Percentiles rank a stretch among this genome's conserved stretches.
phyloP scores from a whole-genome alignment of 2,888 invertebrate species.

The Pandemis heparana region DNA sequence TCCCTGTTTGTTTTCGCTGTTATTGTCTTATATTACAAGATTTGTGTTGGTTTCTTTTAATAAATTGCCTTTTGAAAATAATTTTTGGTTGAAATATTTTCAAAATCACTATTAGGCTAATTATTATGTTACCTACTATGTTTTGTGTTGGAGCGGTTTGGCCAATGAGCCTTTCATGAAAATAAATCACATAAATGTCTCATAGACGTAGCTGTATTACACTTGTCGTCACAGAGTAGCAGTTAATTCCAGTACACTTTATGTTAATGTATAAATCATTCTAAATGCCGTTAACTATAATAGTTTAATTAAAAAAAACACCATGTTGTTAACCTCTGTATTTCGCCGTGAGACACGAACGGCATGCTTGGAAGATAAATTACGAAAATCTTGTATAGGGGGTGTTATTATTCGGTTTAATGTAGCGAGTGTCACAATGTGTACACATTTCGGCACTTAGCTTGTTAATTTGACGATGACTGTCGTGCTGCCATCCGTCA shows the following conservation, averaged over 20 bases:
- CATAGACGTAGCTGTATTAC: too few relatives aligned
- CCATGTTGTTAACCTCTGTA: neutral
- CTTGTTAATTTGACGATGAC: conserved; percentile 82
- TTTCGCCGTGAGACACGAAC: conserved; percentile 11
- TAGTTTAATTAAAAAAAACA: neutral
- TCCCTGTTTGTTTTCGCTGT: conserved; percentile 46
- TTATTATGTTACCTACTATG: neutral
- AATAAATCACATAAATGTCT: too few relatives aligned
- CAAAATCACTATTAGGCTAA: neutral
- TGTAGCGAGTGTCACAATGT: conserved; percentile 62
- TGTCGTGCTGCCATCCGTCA: conserved; percentile 78
- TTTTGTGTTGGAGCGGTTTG: too few relatives aligned
- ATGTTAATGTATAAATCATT: too few relatives aligned
- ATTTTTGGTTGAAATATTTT: too few relatives aligned
- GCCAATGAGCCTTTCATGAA: too few relatives aligned
- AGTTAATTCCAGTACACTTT: neutral
- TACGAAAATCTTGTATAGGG: conserved; percentile 55
- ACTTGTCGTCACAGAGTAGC: too few relatives aligned
- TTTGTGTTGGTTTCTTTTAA: conserved; percentile 53
- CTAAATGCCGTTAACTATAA: too few relatives aligned
- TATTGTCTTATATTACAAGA: conserved; percentile 59
- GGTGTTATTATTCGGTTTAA: conserved; percentile 41
- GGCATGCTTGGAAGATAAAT: conserved; percentile 51
- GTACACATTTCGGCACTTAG: conserved; percentile 83
- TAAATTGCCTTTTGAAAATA: conserved; percentile 6